Base-by-base conservation (phyloP, 1,140 invertebrate species). In the Ceratina australensis region DNA sequence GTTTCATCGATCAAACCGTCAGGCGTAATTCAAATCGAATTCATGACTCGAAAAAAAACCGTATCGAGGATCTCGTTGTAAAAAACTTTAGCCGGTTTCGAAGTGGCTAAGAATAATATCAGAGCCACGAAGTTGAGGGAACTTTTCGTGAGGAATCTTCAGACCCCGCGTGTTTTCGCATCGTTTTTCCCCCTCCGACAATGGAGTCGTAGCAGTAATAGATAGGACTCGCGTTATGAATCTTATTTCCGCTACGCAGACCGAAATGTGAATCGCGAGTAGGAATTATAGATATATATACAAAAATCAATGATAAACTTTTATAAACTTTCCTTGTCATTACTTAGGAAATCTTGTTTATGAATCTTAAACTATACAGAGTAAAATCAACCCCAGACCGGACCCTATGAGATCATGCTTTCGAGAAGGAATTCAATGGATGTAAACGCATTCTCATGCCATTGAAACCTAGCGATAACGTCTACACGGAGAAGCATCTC, bases 141-240 rank as follows among this genome's bases (percentile, higher is more conserved):
- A 82, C 54, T 82, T 82, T 72, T 47, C 75, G 42, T 49, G 57
- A 69, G 61, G 68, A 82, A 78, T 80, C 81, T 74, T 72, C 80
- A n/a, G 76, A 83, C 78, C 66, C 64, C 61, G 76, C 75, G 79
- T 59, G 63, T 42, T 65, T 77, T 63, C 16, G 12, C 74, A 22
- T 47, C 33, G 22, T 49, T 52, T 28, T 50, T 61, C 24, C 42
- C 42, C 49, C 8, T 10, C 18, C 15, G 10, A 2, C 12, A 42
- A 49, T 10, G 61, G 74, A 72, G 77, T 80, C 80, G 72, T 78
- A 72, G 69, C 77, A 77, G 65, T 80, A 80, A 77, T 80, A 80
- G 80, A 76, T 76, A 68, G 66, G 67, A 76, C 63, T n/a, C 66
- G 72, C 73, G 67, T 82, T 80, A 80, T 77, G 72, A 77, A 80